A percentile compares a stretch with the other conserved stretches of the same genome.
Evolutionary conservation across 2,113 vertebrate genomes (phyloP).

Genomic region (Sarotherodon lohbergeri): DNA sequence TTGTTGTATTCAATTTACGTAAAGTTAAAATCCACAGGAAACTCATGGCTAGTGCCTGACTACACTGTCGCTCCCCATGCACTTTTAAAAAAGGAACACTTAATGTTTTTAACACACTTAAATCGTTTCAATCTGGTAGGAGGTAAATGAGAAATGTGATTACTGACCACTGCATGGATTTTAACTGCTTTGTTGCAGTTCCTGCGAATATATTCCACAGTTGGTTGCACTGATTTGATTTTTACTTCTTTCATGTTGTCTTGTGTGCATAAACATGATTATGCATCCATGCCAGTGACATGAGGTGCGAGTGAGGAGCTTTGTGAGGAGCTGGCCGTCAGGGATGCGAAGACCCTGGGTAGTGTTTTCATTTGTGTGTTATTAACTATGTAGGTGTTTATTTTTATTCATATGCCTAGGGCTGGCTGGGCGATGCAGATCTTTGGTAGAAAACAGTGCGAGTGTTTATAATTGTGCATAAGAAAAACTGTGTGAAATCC

Average conservation of each 20-base stretch:
- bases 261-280: neutral
- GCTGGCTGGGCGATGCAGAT: neutral
- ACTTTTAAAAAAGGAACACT: neutral
- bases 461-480: neutral
- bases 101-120: neutral
- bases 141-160: neutral
- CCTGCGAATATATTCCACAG: neutral
- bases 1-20: neutral
- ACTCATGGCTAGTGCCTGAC: neutral
- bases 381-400: neutral
- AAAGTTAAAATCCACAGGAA: neutral
- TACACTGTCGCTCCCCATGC: neutral
- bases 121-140: neutral
- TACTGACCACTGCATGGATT: neutral
- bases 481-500: conserved; percentile 24
- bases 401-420: neutral
- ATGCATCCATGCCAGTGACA: neutral
- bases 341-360: neutral
- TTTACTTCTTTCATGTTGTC: neutral
- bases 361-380: neutral
- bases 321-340: neutral
- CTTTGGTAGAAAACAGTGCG: neutral
- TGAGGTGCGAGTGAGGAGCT: neutral
- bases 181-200: neutral
- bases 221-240: neutral